These are phyloP conservation scores for Calidris pugnax DNA, from an alignment of 2,113 vertebrate species.

Conservation along the genomic window DNA sequence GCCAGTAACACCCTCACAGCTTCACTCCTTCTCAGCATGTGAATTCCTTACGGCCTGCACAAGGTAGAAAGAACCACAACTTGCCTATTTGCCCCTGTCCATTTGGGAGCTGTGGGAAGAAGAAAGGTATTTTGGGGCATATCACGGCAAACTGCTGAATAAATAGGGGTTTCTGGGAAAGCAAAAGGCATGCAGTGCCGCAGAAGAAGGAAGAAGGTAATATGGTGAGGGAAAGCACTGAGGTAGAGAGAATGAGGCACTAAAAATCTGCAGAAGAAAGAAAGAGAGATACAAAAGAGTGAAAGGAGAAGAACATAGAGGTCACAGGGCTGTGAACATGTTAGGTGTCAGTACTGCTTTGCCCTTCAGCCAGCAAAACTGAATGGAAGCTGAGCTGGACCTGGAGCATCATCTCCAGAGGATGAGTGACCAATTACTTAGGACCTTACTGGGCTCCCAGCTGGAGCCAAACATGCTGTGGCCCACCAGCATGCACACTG, in stretches of 20 bases:
- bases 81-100: not conserved
- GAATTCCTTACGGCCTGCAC: not conserved
- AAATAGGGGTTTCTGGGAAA: not conserved
- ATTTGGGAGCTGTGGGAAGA: not conserved
- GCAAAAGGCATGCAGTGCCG: not conserved
- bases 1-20: not conserved
- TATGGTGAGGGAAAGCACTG: not conserved
- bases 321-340: not conserved
- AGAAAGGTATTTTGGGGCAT: not conserved
- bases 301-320: not conserved
- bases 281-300: not conserved
- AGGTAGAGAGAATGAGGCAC: not conserved
- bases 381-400: not conserved
- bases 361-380: not conserved
- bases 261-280: not conserved
- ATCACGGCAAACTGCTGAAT: not conserved
- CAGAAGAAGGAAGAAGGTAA: not conserved
- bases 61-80: not conserved
- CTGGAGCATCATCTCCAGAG: not conserved
- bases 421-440: not conserved
- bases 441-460: not conserved
- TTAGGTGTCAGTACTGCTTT: not conserved
- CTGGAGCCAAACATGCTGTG: not conserved
- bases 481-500: not conserved
- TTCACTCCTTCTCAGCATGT: rapidly evolving